Percentiles rank a stretch among this genome's conserved stretches.
Evolutionary conservation across 2,888 invertebrate species (phyloP).

Genomic region (Scelioninae gen. 1): DNA sequence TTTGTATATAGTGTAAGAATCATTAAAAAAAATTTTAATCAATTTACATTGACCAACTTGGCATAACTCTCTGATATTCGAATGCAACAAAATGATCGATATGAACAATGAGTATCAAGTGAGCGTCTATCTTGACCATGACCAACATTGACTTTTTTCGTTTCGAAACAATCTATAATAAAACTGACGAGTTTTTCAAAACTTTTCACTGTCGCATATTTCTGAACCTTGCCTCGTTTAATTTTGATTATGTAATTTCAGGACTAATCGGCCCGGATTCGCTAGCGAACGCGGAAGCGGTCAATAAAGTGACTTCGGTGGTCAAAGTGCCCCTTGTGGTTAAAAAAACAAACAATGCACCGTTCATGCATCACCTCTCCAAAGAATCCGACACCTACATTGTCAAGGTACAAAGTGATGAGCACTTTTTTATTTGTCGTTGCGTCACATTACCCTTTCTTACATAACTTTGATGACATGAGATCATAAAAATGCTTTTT

Average conservation of each 20-base stretch:
- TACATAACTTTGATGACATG: constrained; percentile 17
- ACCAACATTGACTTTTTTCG: constrained; percentile 45
- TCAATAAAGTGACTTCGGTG: constrained; percentile 82
- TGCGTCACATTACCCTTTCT: constrained; percentile 41
- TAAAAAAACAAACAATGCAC: constrained; percentile 75
- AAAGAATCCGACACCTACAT: constrained; percentile 79
- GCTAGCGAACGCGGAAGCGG: constrained; percentile 78
- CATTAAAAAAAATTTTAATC: no score
- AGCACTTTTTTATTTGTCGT: constrained; percentile 18
- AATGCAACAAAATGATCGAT: no score
- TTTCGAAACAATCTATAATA: constrained; percentile 33
- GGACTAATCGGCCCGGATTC: constrained; percentile 83
- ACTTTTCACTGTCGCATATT: neutral
- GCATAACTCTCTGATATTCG: no score
- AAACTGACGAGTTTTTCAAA: neutral
- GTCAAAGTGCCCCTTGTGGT: constrained; percentile 82
- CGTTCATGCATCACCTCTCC: constrained; percentile 78
- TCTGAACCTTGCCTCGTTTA: neutral
- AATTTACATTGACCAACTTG: no score
- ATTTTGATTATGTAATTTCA: constrained; percentile 68
- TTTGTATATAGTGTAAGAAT: no score
- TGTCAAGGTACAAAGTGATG: constrained; percentile 74
- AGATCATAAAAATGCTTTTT: constrained; percentile 24
- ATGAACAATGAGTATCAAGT: constrained; percentile 9
- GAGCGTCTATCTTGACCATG: constrained; percentile 46